Base-by-base conservation (phyloP, 2,888 invertebrate genomes). In the Alentia gelatinosa region DNA sequence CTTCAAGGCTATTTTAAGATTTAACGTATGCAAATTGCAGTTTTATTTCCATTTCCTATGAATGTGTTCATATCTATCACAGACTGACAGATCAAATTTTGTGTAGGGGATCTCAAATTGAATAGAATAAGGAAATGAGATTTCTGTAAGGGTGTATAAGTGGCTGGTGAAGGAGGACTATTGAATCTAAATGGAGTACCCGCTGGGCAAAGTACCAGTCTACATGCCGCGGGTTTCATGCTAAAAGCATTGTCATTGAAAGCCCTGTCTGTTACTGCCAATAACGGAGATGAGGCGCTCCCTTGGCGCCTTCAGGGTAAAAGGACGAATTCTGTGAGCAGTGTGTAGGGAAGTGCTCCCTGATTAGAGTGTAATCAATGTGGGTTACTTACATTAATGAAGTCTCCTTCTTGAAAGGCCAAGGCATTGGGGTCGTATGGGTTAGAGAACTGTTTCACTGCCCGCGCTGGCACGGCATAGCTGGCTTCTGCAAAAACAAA, bases 381-480 rank as follows among this genome's bases (percentile, higher is more conserved):
- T 12, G 68, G 35, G 79, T 39, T 40, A 93, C 95, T 94, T 94
- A 96, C 96, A 94, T 96, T 96, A 89, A 96, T 95, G 75, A 95
- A 94, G 88, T 96, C 96, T 50, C 96, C 96, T 93, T 95, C 95
- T 90, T 94, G 95, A 92, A 96, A 96, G 47, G 95, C 93, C 15
- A 96, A 94, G 37, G 96, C 95, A 90, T 95, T 94, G 4, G 96
- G 94, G 89, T 96, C 95, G 90, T 94, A 94, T 0, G 95, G 93
- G 91, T 96, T 96, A 93, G 94, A 94, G 93, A 95, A 94, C 92
- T 96, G 96, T 91, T 94, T 94, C 3, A 96, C 93, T 39, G 96
- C 96, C 74, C 95, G 94, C 1, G 95, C 96, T 93, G 95, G 95
- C 3, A 95, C 95, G 39, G 96, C 95, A 93, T 94, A 95, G 93